Evolutionary conservation across 2,888 invertebrate species (phyloP), one percentile per base, ranked within the genome.

Genomic region (Patella caerulea): DNA sequence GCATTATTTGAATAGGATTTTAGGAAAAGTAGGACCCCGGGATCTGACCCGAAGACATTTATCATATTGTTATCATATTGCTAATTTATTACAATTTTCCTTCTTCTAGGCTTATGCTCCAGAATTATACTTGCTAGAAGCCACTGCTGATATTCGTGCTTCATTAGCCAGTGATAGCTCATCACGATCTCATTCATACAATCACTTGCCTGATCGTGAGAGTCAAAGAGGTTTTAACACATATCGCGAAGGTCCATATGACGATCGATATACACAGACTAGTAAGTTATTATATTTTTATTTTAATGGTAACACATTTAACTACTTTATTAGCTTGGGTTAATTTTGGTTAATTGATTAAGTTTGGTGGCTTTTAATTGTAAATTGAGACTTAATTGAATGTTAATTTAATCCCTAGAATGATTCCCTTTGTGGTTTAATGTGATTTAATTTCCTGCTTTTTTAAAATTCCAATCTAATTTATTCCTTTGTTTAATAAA

Each of bases 41-140:
- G 29, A 45, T 15, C n/a, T 29, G 7, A 71, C 29, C 45, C 24
- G 29, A 71, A n/a, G 29, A 45, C 71, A 45, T n/a, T 71, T 71
- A 45, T 71, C 45, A 34, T n/a, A 19, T 71, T 71, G 29, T 34
- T n/a, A 71, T n/a, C n/a, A n/a, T n/a, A n/a, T n/a, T n/a, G n/a
- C 56, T 4, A 29, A 69, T 74, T 45, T 53, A 15, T 29, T 45
- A n/a, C n/a, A 19, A 73, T 7, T 65, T 77, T 73, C 24, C 71
- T 14, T 29, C 54, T 82, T 82, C n/a, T 78, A 89, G 89, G 86
- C 88, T 19, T 88, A 88, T 82, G 86, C 86, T 71, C 89, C 90
- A 76, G 90, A 90, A 80, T 81, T 90, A 74, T 90, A 86, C 84
- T 80, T 90, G 79, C 81, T 90, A 76, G 89, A 90, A 78, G 84